Evolutionary conservation across 1,140 invertebrate genomes (phyloP), one percentile per base, ranked within the genome.

Genomic region (Drosophila ambigua): DNA sequence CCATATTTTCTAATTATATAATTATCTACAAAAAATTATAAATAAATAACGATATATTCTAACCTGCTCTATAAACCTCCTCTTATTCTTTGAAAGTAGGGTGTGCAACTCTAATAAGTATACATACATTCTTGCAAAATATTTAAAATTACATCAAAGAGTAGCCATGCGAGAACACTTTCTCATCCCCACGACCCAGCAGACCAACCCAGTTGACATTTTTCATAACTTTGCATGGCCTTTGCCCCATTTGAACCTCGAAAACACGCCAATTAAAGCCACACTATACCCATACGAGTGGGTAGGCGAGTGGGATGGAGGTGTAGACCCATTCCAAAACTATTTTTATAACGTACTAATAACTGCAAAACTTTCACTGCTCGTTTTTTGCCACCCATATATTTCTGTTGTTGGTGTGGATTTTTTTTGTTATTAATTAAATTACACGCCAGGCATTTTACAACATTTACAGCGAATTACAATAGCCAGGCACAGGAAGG

Each of bases 401-500:
- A 66, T 57, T 81, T 7, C 15, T 53, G 20, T 35, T 59, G 45
- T 67, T 55, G 46, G 26, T 45, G 23, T 68, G 63, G 15, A 52
- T 66, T 31, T 58, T 58, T 77, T 81, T 79, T 72, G 71, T 82
- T 82, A 88, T 87, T 87, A 87, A 87, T 87, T 87, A 88, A 87
- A 87, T 87, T 87, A 87, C 83, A 87, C 79, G 79, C 59, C 83
- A 88, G 83, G 76, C 83, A 87, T 88, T 87, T 87, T 87, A 87
- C 83, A 87, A 87, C 83, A 87, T 87, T 87, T 87, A 87, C 83
- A 87, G 79, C 83, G 88, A 87, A 87, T 87, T 87, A 87, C 83
- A 72, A 54, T 60, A 52, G 64, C 57, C 65, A 79, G 59, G 58
- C 62, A 62, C 75, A 77, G 43, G 66, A 75, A 79, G 23, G 67